Evolutionary conservation across 2,888 invertebrate genomes (phyloP), one percentile per base, ranked within the genome.

Genomic region (Beris chalybata): DNA sequence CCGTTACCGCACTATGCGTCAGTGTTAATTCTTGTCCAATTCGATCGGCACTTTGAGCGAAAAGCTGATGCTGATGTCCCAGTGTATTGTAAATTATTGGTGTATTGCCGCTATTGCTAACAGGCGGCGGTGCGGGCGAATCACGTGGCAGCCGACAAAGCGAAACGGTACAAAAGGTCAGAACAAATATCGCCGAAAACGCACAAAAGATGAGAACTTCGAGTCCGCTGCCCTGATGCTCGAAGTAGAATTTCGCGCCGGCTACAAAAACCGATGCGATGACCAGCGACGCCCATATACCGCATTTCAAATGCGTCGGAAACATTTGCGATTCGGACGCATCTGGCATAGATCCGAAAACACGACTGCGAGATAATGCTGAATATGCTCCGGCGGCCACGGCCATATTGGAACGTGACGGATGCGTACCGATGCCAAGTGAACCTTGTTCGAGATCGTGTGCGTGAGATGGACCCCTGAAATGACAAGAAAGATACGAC

Each of bases 181-280:
- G 79, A 74, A 87, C 84, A 76, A 87, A 84, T 73, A 87, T 83
- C 57, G 86, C 85, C 57, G 87, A 83, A 52, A 87, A 84, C 67
- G 85, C 85, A 77, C 86, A 86, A 77, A 88, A 85, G 72, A 88
- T 84, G 56, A 87, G 79, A 71, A 86, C 85, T 77, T 87, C 87
- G 73, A 85, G 78, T 29, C 86, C 84, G 45, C 82, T 81, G 65
- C 83, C 83, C 77, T 88, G 86, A 73, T 85, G 83, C 75, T 88
- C 87, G 69, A 90, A 89, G 75, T 89, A 90, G 76, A 88, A 89
- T 79, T 89, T 90, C 30, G 87, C 87, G 32, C 87, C 87, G 0
- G 87, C 89, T 57, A 90, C 82, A 74, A 90, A 89, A 45, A 89
- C 84, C 0, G 88, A 86, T 2, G 87, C 86, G 54, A 91, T 77